phyloP scores from a whole-genome alignment of 2,888 invertebrate species.

The Hemistola chrysoprasaria region DNA sequence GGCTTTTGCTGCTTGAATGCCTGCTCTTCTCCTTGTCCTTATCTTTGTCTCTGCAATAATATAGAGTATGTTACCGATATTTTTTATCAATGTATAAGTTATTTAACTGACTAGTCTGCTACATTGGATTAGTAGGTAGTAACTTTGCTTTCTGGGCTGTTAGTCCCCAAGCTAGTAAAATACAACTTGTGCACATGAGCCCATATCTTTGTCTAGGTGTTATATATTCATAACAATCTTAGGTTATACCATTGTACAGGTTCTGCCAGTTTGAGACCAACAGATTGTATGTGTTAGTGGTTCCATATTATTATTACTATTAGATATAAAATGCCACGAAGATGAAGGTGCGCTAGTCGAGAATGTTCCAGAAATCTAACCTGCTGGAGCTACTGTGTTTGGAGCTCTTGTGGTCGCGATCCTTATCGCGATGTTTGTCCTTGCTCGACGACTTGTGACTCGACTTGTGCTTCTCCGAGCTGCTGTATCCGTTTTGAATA shows the following conservation, averaged over 20 bases:
- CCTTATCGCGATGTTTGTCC: constrained; percentile 86
- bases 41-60: constrained; percentile 68
- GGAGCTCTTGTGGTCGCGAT: constrained; percentile 82
- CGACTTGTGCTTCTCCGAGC: constrained; percentile 79
- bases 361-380: constrained; percentile 72
- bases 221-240: no score
- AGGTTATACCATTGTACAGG: no score
- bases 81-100: no score
- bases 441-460: constrained; percentile 86
- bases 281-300: no score
- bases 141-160: no score
- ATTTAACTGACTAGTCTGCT: no score
- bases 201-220: no score
- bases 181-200: no score
- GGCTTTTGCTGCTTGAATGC: constrained; percentile 79
- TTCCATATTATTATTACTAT: no score
- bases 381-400: constrained; percentile 76
- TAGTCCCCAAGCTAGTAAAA: no score
- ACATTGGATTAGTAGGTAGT: no score
- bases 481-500: constrained; percentile 88
- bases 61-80: constrained; percentile 20
- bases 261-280: no score
- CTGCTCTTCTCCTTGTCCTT: constrained; percentile 82
- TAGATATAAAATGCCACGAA: constrained; percentile 13
- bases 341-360: constrained; percentile 19